phyloP scores from a whole-genome alignment of 2,797 vertebrate species.

The Enteromius viviparus region DNA sequence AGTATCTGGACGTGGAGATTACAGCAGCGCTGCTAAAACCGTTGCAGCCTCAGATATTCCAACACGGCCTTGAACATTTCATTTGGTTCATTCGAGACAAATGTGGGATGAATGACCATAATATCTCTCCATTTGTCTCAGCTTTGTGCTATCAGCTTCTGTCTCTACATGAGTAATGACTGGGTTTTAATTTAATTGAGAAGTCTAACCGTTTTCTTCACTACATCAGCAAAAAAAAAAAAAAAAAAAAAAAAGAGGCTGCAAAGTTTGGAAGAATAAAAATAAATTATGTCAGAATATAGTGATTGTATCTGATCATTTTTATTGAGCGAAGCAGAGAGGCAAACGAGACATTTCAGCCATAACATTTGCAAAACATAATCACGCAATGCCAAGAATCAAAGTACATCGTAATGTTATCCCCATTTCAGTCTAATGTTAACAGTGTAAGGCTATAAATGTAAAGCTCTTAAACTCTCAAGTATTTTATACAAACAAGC shows the following conservation, averaged over 20 bases:
- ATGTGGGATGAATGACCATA: background rate
- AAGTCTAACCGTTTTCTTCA: background rate
- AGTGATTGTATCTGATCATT: background rate
- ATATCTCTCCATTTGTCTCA: slow-evolving; percentile 12
- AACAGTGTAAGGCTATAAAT: background rate
- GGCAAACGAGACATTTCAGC: background rate
- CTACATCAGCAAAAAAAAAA: background rate
- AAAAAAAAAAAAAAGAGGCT: background rate
- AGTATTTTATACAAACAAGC: background rate
- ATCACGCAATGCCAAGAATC: background rate
- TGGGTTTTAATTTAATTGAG: background rate
- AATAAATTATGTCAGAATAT: background rate
- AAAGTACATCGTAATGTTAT: slow-evolving; percentile 6
- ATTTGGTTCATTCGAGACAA: background rate
- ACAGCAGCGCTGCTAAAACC: background rate
- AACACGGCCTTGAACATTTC: background rate
- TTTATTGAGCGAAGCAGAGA: background rate
- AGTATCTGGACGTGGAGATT: background rate
- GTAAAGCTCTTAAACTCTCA: background rate
- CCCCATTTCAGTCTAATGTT: background rate
- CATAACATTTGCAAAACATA: background rate
- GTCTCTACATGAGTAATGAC: background rate
- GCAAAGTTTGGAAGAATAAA: background rate
- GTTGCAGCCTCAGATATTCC: background rate
- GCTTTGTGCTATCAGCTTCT: background rate